Conservation (phyloP, 2,797 vertebrate genomes). For the Taenioides sp. region DNA sequence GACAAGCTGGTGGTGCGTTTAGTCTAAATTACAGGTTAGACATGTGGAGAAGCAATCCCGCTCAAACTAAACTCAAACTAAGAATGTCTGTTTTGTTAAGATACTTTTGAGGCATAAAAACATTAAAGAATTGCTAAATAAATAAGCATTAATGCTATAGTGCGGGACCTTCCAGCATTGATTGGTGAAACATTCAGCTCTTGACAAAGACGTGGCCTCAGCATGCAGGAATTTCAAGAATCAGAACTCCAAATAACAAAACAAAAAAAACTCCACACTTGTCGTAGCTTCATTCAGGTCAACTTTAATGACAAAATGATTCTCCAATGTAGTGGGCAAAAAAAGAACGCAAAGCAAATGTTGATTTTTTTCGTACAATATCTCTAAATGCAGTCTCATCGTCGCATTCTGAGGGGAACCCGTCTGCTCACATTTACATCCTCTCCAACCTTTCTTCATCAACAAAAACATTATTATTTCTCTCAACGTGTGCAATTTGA, state of each 20-base stretch:
- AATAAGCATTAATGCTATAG: no score
- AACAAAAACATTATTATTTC: neutral
- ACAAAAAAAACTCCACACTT: conserved; percentile 5
- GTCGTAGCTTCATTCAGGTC: conserved; percentile 55
- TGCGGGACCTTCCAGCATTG: no score
- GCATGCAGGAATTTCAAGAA: no score
- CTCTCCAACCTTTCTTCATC: conserved; percentile 23
- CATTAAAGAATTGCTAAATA: no score
- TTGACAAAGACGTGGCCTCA: neutral
- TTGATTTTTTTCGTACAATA: conserved; percentile 46
- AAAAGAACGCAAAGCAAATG: conserved; percentile 59
- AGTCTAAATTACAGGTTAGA: no score
- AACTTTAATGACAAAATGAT: conserved; percentile 74
- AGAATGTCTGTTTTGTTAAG: no score
- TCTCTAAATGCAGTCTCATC: conserved; percentile 44
- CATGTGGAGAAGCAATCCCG: no score
- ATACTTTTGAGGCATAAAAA: no score
- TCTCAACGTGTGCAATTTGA: conserved; percentile 27
- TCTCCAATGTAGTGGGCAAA: conserved; percentile 55
- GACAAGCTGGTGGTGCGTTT: no score
- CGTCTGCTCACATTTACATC: conserved; percentile 47
- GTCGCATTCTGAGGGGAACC: conserved; percentile 38
- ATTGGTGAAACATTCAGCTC: no score
- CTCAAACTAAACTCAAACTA: no score
- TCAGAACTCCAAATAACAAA: no score